Evolutionary conservation across 2,113 vertebrate species (phyloP).

Genomic region (Zootoca vivipara): DNA sequence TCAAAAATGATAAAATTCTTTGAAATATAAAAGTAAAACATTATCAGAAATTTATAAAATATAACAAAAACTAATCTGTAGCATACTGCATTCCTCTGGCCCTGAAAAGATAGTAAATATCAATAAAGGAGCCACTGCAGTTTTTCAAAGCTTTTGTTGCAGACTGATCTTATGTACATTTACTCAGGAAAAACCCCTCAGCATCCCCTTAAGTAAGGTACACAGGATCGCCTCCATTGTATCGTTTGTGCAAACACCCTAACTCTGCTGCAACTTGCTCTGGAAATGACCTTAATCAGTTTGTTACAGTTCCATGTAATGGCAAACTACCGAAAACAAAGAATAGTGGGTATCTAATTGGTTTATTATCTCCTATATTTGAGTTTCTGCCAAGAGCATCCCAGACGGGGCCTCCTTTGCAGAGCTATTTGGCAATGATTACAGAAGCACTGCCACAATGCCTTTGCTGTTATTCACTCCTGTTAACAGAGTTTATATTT

Average conservation of each 20-base stretch:
- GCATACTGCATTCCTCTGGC: too few relatives aligned
- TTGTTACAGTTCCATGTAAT: neutral
- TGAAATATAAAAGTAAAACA: too few relatives aligned
- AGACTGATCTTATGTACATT: too few relatives aligned
- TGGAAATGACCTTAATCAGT: neutral
- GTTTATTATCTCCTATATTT: neutral
- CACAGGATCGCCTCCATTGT: neutral
- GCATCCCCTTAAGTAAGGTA: neutral
- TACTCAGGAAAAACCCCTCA: neutral
- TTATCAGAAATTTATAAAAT: too few relatives aligned
- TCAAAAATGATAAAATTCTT: too few relatives aligned
- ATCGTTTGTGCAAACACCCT: neutral
- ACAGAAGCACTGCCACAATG: neutral
- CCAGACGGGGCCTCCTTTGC: neutral
- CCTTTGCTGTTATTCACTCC: neutral
- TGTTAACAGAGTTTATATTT: neutral
- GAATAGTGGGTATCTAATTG: neutral
- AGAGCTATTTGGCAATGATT: neutral
- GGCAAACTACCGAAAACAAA: neutral
- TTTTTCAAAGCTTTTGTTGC: too few relatives aligned
- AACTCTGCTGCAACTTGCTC: neutral
- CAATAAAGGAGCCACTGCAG: too few relatives aligned
- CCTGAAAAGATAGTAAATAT: too few relatives aligned
- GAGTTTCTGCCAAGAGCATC: neutral
- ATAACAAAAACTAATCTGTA: too few relatives aligned